Evolutionary conservation across 2,888 invertebrate species (phyloP), one percentile per base, ranked within the genome.

Genomic region (Drosophila merina): DNA sequence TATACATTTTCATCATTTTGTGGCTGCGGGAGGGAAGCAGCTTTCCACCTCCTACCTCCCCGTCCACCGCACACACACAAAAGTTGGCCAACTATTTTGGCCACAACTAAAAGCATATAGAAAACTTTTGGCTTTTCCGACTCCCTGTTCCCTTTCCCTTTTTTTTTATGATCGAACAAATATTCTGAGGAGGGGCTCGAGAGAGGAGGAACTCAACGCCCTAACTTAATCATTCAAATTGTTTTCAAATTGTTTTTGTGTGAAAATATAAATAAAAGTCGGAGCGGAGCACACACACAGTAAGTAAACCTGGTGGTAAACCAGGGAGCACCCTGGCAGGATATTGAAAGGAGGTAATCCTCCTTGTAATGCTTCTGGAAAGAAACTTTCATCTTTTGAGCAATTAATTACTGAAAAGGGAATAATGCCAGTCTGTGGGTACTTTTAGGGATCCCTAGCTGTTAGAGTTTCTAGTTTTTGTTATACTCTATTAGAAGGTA

Each of bases 161-260:
- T 14, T 49, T 28, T n/a, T 30, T 31, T 42, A 20, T 20, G 42
- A 20, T 49, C 9, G 47, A 44, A 50, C 20, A 14, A 8, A n/a
- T 7, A n/a, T 1, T 20, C 2, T 2, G 20, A 20, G 20, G 20
- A 2, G 20, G 20, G 2, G 2, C 20, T 20, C 1, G 2, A 20
- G 2, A 20, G 20, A 20, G 20, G 38, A 20, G 48, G 4, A 4
- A 28, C 26, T 42, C 64, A 36, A 36, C 28, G 52, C 51, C 52
- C 66, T 66, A 38, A 66, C 51, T 63, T 45, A 52, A 63, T 66
- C 67, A 52, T 64, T 42, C 7, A 25, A 63, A 63, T 25, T 44
- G 48, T 40, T 52, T 52, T 10, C 26, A 28, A 28, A 40, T 40
- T 52, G 52, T 52, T 40, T 33, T 36, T 36, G 36, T 36, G 36